Evolutionary conservation across 2,888 invertebrate species (phyloP).

Genomic region (Empis stercorea): DNA sequence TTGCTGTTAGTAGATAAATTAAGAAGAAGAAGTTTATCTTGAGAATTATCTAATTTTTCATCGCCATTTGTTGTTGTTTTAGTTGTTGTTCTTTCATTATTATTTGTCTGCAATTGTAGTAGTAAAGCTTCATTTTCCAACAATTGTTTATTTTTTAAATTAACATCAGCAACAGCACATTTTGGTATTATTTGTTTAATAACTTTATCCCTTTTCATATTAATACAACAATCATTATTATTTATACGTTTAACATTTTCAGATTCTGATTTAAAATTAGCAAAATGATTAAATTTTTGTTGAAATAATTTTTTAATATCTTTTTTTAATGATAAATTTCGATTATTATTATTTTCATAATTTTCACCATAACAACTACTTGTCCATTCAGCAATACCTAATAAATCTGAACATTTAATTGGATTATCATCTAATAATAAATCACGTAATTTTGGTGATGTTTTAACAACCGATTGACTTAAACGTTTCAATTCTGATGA

Average conservation of each 20-base stretch:
- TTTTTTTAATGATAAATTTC: conserved; percentile 13
- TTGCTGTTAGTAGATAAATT: conserved; percentile 4
- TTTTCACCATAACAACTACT: conserved; percentile 26
- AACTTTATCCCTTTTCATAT: not conserved
- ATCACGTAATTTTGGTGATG: conserved; percentile 30
- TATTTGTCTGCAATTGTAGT: not conserved
- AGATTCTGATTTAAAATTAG: not conserved
- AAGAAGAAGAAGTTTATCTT: conserved; percentile 14
- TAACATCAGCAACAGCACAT: not conserved
- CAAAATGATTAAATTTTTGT: not conserved
- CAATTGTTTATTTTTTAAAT: too few species aligned
- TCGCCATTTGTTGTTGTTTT: not conserved
- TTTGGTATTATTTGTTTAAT: not conserved
- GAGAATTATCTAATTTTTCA: conserved; percentile 7
- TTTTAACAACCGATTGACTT: conserved; percentile 32
- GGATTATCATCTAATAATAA: conserved; percentile 34
- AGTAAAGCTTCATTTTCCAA: not conserved
- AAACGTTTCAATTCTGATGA: conserved; percentile 28
- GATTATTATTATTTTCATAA: not conserved
- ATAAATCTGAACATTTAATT: conserved; percentile 32
- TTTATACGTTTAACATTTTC: not conserved
- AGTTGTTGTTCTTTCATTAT: not conserved
- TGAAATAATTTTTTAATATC: not conserved
- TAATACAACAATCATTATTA: not conserved
- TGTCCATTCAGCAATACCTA: conserved; percentile 35